phyloP scores from a whole-genome alignment of 2,113 vertebrate genomes.

The Sceloporus undulatus region DNA sequence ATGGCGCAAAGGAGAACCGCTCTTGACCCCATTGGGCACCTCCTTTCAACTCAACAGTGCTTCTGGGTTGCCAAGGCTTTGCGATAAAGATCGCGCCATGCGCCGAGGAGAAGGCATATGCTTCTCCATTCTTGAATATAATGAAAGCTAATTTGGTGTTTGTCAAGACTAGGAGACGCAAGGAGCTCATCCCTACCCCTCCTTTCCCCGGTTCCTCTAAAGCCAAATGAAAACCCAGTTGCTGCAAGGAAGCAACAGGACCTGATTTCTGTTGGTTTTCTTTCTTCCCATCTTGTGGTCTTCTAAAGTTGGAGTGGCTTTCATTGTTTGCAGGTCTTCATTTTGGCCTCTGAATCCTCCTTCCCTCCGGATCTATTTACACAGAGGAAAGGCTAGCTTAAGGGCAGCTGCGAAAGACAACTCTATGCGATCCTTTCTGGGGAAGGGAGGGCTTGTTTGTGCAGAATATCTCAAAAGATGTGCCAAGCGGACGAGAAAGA shows the following conservation, averaged over 20 bases:
- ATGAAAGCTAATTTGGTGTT: not conserved
- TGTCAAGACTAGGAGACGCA: not conserved
- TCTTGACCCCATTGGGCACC: not conserved
- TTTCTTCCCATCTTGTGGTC: not conserved
- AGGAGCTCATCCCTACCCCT: not conserved
- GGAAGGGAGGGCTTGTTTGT: not conserved
- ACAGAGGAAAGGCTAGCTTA: not conserved
- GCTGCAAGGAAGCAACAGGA: too few species aligned
- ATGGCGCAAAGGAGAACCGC: rapidly evolving
- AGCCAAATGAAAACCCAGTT: not conserved
- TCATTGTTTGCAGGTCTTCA: not conserved
- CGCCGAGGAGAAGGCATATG: not conserved
- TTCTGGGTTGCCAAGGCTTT: not conserved
- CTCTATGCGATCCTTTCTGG: not conserved
- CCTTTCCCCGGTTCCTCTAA: too few species aligned
- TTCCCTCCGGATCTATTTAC: not conserved
- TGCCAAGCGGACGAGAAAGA: not conserved
- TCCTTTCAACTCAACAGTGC: not conserved
- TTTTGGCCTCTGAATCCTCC: not conserved
- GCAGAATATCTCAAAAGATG: not conserved
- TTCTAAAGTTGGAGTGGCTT: not conserved
- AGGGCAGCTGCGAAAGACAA: not conserved
- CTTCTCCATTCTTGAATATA: rapidly evolving
- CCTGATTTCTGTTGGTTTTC: not conserved
- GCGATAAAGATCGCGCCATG: not conserved